Evolutionary conservation across 2,113 vertebrate genomes (phyloP).

Genomic region (Cyprinus carpio): DNA sequence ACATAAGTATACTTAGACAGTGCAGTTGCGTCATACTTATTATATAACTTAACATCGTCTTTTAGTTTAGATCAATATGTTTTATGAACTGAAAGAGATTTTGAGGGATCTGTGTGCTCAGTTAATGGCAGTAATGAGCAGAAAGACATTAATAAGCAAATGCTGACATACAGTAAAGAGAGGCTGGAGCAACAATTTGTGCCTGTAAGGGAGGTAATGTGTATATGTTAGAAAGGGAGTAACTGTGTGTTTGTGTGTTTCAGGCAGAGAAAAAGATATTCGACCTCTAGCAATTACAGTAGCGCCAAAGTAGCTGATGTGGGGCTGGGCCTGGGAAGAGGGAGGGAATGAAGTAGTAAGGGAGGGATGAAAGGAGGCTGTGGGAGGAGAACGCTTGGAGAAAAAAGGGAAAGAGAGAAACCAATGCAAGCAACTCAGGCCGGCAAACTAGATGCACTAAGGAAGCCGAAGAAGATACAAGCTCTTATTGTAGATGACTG

Average conservation of each 20-base stretch:
- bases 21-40: background rate
- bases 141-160: background rate
- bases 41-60: background rate
- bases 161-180: background rate
- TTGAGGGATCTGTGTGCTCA: background rate
- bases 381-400: slow-evolving; percentile 62
- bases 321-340: slow-evolving; percentile 45
- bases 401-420: slow-evolving; percentile 58
- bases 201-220: background rate
- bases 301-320: background rate
- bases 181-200: background rate
- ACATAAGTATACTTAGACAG: background rate
- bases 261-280: background rate
- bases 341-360: slow-evolving; percentile 56
- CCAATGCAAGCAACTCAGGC: slow-evolving; percentile 58
- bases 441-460: slow-evolving; percentile 43
- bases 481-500: slow-evolving; percentile 43
- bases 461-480: slow-evolving; percentile 61
- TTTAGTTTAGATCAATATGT: background rate
- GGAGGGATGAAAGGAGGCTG: slow-evolving; percentile 48
- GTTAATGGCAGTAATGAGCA: background rate
- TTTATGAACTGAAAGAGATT: background rate
- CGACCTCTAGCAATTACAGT: slow-evolving; percentile 8
- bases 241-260: slow-evolving; percentile 8
- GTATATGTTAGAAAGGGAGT: background rate